Base-by-base conservation (phyloP, 2,888 invertebrate genomes). In the Phasia obesa region DNA sequence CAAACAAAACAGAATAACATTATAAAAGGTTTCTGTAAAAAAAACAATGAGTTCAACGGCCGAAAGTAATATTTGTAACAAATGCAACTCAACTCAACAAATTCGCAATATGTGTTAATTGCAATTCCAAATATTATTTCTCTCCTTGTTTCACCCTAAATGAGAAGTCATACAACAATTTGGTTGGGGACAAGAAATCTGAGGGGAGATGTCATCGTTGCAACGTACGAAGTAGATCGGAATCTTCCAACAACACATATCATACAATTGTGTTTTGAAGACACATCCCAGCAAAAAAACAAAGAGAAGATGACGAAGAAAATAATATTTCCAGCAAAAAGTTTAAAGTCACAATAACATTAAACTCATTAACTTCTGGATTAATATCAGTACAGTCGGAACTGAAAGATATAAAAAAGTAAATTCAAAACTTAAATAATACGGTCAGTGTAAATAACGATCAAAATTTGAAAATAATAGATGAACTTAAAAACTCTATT, bases 301-400 rank as follows among this genome's bases (percentile, higher is more conserved):
- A 44, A 17, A 27, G 55, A 55, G 27, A 55, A 55, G 27, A 27
- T 55, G 55, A 55, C n/a, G 27, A 55, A 15, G 55, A 31, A 27
- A 55, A 7, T n/a, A n/a, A 27, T 6, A 27, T 3, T 6, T 27
- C 27, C 15, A 55, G 27, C n/a, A 55, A 55, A 55, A 55, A 55
- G 9, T 55, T 55, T 55, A 55, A 27, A 27, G 55, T 27, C 4
- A 5, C 55, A 5, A 9, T 27, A n/a, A 27, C 55, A n/a, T n/a
- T 27, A 55, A 55, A n/a, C 27, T 25, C 55, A 15, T 27, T 55
- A 25, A 55, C 9, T 6, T 55, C 55, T 0, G 23, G 23, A 4
- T 51, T 51, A 15, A 4, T 23, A 6, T 47, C 47, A n/a, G n/a
- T n/a, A n/a, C n/a, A n/a, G n/a, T n/a, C n/a, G n/a, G n/a, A n/a